A percentile compares a stretch with the other conserved stretches of the same genome.
Conservation (phyloP, 1,140 invertebrate species). For the Thaumatotibia leucotreta region DNA sequence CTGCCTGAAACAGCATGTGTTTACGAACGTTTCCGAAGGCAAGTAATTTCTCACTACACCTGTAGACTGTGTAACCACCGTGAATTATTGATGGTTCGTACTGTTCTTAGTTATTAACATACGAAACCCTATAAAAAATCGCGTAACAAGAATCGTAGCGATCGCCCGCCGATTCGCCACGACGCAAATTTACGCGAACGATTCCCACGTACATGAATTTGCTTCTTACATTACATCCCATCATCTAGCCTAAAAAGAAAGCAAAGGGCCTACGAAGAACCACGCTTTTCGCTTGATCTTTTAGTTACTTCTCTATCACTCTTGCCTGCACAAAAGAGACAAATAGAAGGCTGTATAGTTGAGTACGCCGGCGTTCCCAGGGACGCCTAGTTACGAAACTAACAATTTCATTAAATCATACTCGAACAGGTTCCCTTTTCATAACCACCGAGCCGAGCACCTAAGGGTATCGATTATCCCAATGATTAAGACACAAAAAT, state of each 20-base stretch:
- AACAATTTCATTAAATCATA: constrained; percentile 41
- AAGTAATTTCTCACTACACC: no score
- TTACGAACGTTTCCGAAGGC: no score
- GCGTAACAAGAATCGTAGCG: constrained; percentile 20
- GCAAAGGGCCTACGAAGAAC: no score
- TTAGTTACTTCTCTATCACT: no score
- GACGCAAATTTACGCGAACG: constrained; percentile 33
- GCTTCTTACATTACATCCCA: constrained; percentile 21
- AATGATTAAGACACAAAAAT: constrained; percentile 12
- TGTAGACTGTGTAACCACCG: no score
- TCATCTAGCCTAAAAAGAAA: constrained; percentile 18
- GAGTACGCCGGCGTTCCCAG: constrained; percentile 22
- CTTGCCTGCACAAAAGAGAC: no score
- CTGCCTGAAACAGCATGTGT: no score
- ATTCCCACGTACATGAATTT: constrained; percentile 30
- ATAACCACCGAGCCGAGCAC: background rate
- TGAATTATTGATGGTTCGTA: no score
- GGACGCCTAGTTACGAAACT: constrained; percentile 30
- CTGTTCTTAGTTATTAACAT: no score
- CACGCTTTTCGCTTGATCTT: no score
- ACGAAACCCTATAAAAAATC: background rate
- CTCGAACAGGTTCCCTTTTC: background rate
- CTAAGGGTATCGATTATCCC: constrained; percentile 13
- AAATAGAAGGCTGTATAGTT: constrained; percentile 12
- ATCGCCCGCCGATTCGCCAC: constrained; percentile 24